Conservation (phyloP, 1,140 invertebrate genomes). For the Apis cerana region DNA sequence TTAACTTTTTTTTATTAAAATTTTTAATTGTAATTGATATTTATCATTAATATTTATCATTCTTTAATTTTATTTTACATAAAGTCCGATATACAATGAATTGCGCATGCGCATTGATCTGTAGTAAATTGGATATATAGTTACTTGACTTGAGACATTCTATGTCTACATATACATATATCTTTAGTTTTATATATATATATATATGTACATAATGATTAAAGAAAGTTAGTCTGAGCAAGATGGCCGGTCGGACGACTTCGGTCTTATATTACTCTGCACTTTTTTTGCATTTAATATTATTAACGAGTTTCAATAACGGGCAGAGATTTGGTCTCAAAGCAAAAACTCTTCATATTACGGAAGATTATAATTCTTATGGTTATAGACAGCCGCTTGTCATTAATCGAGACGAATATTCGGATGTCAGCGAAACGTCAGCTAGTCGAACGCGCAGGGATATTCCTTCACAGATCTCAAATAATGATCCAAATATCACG, state of each 20-base stretch:
- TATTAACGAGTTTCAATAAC: constrained; percentile 68
- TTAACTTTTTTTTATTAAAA: not conserved
- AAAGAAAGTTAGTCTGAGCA: constrained; percentile 72
- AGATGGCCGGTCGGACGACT: constrained; percentile 77
- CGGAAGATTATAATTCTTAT: constrained; percentile 39
- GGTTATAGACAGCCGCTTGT: constrained; percentile 53
- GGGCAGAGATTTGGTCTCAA: constrained; percentile 66
- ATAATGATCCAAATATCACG: constrained; percentile 71
- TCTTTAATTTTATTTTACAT: not conserved
- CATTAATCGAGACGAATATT: constrained; percentile 58
- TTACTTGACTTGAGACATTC: not conserved
- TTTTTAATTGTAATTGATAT: not conserved
- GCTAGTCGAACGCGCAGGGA: constrained; percentile 64
- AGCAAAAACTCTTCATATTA: constrained; percentile 63
- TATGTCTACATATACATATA: not conserved
- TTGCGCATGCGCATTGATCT: not conserved
- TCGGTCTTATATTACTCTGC: constrained; percentile 68
- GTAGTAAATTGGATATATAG: not conserved
- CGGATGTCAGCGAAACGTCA: constrained; percentile 65
- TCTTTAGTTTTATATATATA: not conserved
- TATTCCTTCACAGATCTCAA: constrained; percentile 19
- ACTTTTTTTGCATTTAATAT: constrained; percentile 67
- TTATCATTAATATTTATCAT: no score
- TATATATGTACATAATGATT: constrained; percentile 21
- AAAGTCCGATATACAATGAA: not conserved